Percentiles rank a stretch among this genome's conserved stretches.
phyloP scores from a whole-genome alignment of 2,797 vertebrate genomes.

The Hemibagrus guttatus region DNA sequence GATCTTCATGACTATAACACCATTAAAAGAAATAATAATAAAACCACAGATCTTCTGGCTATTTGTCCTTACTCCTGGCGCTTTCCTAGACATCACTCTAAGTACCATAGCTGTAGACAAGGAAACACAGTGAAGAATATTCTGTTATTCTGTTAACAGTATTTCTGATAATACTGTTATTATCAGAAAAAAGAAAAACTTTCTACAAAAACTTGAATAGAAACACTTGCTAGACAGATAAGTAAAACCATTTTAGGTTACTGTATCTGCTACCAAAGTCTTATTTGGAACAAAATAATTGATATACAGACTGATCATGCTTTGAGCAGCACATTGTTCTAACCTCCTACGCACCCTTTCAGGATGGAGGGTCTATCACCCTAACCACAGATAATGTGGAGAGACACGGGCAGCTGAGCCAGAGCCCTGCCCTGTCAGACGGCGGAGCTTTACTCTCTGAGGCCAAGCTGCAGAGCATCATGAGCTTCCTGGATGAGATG shows the following conservation, averaged over 20 bases:
- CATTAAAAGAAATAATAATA: not conserved
- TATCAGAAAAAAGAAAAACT: not conserved
- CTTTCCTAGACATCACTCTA: not conserved
- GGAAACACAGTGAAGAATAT: not conserved
- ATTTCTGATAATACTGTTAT: too few relatives aligned
- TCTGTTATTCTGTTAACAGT: too few relatives aligned
- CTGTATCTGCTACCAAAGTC: not conserved
- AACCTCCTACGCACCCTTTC: not conserved
- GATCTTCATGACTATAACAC: not conserved
- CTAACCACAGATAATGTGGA: conserved; percentile 92
- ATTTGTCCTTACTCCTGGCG: not conserved
- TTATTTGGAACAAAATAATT: not conserved
- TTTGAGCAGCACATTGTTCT: not conserved
- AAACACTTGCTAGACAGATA: not conserved
- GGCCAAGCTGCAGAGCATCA: conserved; percentile 92
- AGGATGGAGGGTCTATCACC: conserved; percentile 83
- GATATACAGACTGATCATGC: not conserved
- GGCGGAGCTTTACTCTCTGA: conserved; percentile 86
- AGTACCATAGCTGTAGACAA: not conserved
- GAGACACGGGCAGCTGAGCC: conserved; percentile 83
- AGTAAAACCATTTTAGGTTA: not conserved
- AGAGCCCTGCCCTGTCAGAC: conserved; percentile 68
- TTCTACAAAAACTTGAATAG: too few relatives aligned
- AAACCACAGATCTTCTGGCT: not conserved
- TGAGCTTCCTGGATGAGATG: conserved; percentile 95